Evolutionary conservation across 2,888 invertebrate species (phyloP).

Genomic region (Quadriops clusia): DNA sequence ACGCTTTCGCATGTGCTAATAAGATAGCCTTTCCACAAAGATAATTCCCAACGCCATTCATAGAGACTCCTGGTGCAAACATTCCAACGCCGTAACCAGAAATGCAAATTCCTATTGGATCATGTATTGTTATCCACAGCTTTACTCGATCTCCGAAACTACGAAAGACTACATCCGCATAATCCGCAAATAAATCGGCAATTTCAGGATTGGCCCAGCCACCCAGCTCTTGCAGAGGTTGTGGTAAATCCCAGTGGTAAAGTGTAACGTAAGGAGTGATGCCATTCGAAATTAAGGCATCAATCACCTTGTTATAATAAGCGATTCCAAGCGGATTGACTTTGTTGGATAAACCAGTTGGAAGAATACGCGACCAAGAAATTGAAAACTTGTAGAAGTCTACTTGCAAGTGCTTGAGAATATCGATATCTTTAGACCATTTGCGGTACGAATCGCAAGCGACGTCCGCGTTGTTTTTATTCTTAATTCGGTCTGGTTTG

Average conservation of each 20-base stretch:
- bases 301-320: constrained; percentile 66
- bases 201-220: constrained; percentile 50
- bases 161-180: constrained; percentile 35
- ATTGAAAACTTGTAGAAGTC: constrained; percentile 61
- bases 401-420: constrained; percentile 50
- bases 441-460: constrained; percentile 59
- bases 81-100: constrained; percentile 26
- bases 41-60: constrained; percentile 44
- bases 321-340: constrained; percentile 58
- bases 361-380: constrained; percentile 65
- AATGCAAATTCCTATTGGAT: constrained; percentile 28
- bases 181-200: constrained; percentile 41
- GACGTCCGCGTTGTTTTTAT: constrained; percentile 49
- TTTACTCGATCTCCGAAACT: constrained; percentile 24
- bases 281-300: constrained; percentile 49
- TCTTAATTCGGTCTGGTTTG: constrained; percentile 40
- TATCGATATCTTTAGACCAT: constrained; percentile 51
- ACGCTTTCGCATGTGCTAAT: constrained; percentile 37
- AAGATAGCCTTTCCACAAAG: constrained; percentile 40
- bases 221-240: constrained; percentile 40
- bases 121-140: constrained; percentile 41
- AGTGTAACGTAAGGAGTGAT: constrained; percentile 49
- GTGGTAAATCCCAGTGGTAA: constrained; percentile 30
- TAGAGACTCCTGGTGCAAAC: constrained; percentile 37
- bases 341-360: constrained; percentile 51